Evolutionary conservation across 2,113 vertebrate species (phyloP), one percentile per base, ranked within the genome.

Genomic region (Ciconia boyciana): DNA sequence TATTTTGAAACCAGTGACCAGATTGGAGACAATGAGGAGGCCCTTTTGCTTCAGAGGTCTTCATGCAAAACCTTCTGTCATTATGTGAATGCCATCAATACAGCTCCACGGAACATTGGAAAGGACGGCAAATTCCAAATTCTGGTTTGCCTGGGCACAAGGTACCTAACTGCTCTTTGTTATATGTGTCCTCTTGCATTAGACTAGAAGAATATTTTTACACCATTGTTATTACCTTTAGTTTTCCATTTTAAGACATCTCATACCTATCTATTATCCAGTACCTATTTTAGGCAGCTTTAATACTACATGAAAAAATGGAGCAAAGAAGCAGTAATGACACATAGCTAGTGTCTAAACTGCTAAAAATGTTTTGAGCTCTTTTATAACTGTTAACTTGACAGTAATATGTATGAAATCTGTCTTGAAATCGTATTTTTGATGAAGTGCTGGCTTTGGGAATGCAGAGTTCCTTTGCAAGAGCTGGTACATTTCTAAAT

Each of bases 51-150:
- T 70, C 98, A 98, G 87, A 98, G 98, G 72, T 98, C 98, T 34
- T 98, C 98, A 5, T 98, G 98, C 65, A 98, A 98, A 96, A 98
- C 98, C 11, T 99, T 99, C 94, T 99, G 99, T 96, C 99, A 98
- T 93, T 99, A 99, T 3, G 99, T 99, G 83, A 98, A 97, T 24
- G 98, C 99, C 82, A 99, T 99, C 93, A 99, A 99, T 66, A 98
- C 98, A 13, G 99, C 99, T 13, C 98, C 99, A 49, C 97, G 99
- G 87, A 99, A 97, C 97, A 99, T 99, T 11, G 99, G 99, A 41
- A 99, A 99, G 96, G 99, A 99, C 1, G 99, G 99, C 43, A 99
- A 99, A 95, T 99, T 99, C 97, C 99, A 99, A 96, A 98, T 99
- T 90, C 98, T 99, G 25, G 98, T 99, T 95, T 99, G 99, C 97